Evolutionary conservation across 2,888 invertebrate genomes (phyloP), one percentile per base, ranked within the genome.

Genomic region (Melanotus villosus): DNA sequence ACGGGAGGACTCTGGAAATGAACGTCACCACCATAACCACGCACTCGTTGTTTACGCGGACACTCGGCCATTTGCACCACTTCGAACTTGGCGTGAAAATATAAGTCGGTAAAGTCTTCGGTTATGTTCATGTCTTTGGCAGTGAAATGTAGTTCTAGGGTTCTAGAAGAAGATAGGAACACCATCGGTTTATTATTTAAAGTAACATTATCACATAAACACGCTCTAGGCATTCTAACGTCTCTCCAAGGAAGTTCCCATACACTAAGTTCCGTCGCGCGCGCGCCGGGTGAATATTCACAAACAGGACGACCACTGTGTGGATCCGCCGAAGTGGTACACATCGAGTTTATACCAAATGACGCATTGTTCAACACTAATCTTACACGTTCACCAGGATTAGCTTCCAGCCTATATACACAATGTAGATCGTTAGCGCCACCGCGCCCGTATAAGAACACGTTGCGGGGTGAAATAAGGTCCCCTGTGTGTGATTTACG

Each of bases 401-500:
- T 89, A 0, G 92, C 91, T 80, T 92, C 91, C 75, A 94, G 88
- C 66, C 94, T 89, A 82, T 93, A 94, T 60, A 92, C 88, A 82
- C 95, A 95, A 65, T 93, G 92, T 63, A 95, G 84, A 73, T 91
- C 91, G 71, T 87, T 88, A 30, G 92, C 90, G 3, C 96, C 95
- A 0, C 96, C 95, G 43, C 95, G 88, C 0, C 95, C 96, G 81
- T 91, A 95, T 78, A 95, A 88, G 81, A 95, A 91, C 1, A 94
- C 92, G 82, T 95, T 95, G 12, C 90, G 82, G 0, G 92, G 91
- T 1, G 91, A 90, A 59, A 87, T 87, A 23, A 92, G 84, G 72
- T 90, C 89, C 12, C 91, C 91, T 21, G 88, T 86, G 70, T 89
- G 89, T 12, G 88, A 86, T 75, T 90, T 90, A 30, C 88, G 87